Conservation (phyloP, 2,797 vertebrate genomes). For the Saxicola maurus region DNA sequence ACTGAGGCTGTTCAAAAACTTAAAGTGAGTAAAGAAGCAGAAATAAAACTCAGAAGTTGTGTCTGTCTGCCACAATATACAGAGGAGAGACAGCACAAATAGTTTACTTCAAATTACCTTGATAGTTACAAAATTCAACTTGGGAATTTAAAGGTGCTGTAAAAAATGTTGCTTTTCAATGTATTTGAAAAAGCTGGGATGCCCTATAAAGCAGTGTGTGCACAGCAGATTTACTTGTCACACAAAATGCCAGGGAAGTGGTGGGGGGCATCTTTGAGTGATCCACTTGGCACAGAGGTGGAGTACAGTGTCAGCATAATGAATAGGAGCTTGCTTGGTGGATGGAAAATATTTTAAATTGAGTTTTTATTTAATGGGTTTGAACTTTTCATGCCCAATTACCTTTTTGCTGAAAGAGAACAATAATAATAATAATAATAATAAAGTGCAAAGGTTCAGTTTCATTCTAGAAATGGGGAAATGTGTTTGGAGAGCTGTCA, state of each 20-base stretch:
- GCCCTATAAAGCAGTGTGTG: constrained; percentile 31
- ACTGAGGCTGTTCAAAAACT: neutral
- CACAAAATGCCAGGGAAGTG: constrained; percentile 49
- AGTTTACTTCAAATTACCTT: neutral
- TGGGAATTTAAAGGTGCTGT: constrained; percentile 5
- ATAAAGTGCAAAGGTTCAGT: constrained; percentile 62
- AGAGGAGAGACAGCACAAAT: neutral
- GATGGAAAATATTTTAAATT: constrained; percentile 63
- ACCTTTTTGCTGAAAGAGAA: constrained; percentile 59
- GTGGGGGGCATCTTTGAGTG: constrained; percentile 59
- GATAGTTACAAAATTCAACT: neutral
- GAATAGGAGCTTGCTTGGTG: constrained; percentile 44
- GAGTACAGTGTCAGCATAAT: constrained; percentile 61
- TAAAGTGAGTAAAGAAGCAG: neutral
- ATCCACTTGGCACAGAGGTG: constrained; percentile 59
- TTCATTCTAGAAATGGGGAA: constrained; percentile 52
- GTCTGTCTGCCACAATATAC: neutral
- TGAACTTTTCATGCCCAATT: constrained; percentile 67
- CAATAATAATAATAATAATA: constrained; percentile 62
- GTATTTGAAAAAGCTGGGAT: neutral
- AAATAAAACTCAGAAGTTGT: neutral
- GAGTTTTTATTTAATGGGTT: constrained; percentile 66
- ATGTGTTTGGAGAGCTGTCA: constrained; percentile 48
- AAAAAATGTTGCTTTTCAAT: neutral
- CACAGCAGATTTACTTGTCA: constrained; percentile 60